These are phyloP conservation scores for Hippocampus abdominalis DNA, from an alignment of 2,113 vertebrate genomes.

Conservation along the genomic window DNA sequence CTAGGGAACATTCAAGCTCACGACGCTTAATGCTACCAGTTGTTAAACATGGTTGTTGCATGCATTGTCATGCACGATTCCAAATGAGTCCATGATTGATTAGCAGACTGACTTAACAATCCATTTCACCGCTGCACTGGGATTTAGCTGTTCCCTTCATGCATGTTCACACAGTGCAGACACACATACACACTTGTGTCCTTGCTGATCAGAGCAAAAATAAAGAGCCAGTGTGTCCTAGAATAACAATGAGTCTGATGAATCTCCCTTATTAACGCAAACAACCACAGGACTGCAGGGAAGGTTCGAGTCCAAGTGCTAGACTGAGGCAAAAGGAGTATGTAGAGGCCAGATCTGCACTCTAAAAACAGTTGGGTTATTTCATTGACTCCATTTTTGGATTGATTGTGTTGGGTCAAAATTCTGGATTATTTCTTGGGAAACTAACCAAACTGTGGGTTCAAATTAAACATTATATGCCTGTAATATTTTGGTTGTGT, in stretches of 20 bases:
- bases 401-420: too few species aligned
- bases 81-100: constrained; percentile 31
- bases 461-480: too few species aligned
- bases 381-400: too few species aligned
- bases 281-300: constrained; percentile 49
- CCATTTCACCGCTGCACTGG: constrained; percentile 6
- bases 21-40: neutral
- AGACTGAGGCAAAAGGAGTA: neutral
- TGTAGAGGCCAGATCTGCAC: constrained; percentile 15
- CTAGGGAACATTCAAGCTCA: neutral
- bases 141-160: constrained; percentile 17
- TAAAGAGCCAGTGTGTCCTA: constrained; percentile 57
- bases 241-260: constrained; percentile 74
- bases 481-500: too few species aligned
- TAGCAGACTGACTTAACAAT: constrained; percentile 21
- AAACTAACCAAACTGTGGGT: too few species aligned
- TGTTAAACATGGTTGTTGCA: constrained; percentile 14
- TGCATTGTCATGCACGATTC: constrained; percentile 13
- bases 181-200: constrained; percentile 18
- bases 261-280: constrained; percentile 70
- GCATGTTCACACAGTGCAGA: constrained; percentile 5
- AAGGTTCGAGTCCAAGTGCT: neutral
- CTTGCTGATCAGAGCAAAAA: constrained; percentile 42
- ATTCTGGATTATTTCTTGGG: too few species aligned
- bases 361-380: too few species aligned